These are phyloP conservation scores for Diachasmimorpha longicaudata DNA, from an alignment of 1,140 invertebrate species.

Conservation along the genomic window DNA sequence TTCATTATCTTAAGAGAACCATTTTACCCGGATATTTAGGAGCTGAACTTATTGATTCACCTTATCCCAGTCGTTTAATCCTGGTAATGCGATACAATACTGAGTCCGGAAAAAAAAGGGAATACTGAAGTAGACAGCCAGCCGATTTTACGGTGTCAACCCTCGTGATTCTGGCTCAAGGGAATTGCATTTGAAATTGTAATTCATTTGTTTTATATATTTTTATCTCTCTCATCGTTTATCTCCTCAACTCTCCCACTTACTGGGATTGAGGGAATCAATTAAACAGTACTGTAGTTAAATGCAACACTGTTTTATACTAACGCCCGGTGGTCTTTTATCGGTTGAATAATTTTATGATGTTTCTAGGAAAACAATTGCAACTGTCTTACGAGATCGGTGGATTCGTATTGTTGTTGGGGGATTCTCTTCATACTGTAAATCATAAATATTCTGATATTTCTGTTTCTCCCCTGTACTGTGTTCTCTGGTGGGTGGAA, in stretches of 20 bases:
- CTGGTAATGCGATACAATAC: constrained; percentile 41
- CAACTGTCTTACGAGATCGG: background rate
- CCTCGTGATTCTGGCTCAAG: constrained; percentile 27
- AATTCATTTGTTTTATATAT: constrained; percentile 36
- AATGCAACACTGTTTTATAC: background rate
- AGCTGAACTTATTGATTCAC: constrained; percentile 30
- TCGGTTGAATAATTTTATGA: background rate
- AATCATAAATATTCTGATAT: constrained; percentile 14
- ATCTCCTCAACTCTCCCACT: constrained; percentile 20
- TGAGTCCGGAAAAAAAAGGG: background rate
- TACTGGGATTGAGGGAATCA: background rate
- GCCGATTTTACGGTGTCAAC: constrained; percentile 45
- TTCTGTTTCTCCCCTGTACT: background rate
- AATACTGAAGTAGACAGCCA: background rate
- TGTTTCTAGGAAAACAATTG: background rate
- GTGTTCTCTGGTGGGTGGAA: background rate
- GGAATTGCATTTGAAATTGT: constrained; percentile 58
- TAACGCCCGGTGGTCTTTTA: background rate
- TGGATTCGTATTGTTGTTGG: too few relatives aligned
- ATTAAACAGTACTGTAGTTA: background rate
- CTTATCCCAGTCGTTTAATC: constrained; percentile 43
- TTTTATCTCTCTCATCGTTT: constrained; percentile 19
- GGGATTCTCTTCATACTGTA: background rate
- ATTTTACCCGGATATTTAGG: background rate
- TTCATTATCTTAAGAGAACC: constrained; percentile 46